Evolutionary conservation across 2,888 invertebrate genomes (phyloP).

Genomic region (Gastracanthus pulcherrimus): DNA sequence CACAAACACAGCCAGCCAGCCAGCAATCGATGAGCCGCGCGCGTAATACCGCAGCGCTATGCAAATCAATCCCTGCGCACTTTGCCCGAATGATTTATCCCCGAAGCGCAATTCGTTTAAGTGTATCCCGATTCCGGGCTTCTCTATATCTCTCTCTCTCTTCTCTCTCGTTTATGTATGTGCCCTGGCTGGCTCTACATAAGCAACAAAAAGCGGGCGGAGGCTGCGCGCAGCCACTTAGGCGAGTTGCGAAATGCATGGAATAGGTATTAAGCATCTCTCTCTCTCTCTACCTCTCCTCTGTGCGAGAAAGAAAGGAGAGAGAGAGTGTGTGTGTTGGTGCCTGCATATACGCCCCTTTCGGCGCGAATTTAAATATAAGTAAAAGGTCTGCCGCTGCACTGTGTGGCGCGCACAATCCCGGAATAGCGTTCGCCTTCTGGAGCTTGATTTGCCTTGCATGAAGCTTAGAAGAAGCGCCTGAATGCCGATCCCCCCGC

Average conservation of each 20-base stretch:
- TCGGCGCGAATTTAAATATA: constrained; percentile 75
- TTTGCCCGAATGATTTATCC: constrained; percentile 72
- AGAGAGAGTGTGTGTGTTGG: neutral
- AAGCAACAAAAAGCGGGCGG: constrained; percentile 54
- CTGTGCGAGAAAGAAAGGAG: constrained; percentile 18
- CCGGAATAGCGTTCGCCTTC: constrained; percentile 70
- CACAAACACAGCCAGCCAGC: constrained; percentile 13
- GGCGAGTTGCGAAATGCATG: constrained; percentile 64
- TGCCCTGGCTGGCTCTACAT: neutral
- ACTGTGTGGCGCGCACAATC: constrained; percentile 63
- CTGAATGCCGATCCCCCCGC: constrained; percentile 61
- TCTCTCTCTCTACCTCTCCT: constrained; percentile 18
- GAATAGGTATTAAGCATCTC: constrained; percentile 55
- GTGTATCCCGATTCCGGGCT: constrained; percentile 76
- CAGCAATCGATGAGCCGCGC: constrained; percentile 42
- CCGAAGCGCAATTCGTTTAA: constrained; percentile 75
- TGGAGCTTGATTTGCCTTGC: constrained; percentile 76
- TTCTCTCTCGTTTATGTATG: neutral
- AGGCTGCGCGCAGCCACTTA: constrained; percentile 63
- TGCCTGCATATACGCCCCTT: constrained; percentile 64
- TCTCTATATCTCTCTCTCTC: constrained; percentile 30
- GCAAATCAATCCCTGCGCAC: constrained; percentile 73
- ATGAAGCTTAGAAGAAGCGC: constrained; percentile 72
- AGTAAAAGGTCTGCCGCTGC: constrained; percentile 72
- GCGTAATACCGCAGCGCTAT: constrained; percentile 68